phyloP scores from a whole-genome alignment of 1,140 invertebrate species.

The Phenacoccus solenopsis region DNA sequence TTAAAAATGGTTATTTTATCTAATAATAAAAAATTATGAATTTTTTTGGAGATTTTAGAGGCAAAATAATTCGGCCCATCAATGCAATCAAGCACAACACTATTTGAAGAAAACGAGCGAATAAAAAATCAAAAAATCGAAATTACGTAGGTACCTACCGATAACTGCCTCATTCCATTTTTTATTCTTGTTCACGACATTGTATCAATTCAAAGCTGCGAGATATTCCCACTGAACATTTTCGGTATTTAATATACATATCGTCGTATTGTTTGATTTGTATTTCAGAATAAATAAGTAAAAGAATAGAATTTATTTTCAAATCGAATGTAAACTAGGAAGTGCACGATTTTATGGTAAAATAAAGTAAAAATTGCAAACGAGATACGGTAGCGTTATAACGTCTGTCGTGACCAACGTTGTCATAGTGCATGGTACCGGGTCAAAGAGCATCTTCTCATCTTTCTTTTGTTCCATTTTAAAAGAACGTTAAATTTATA shows the following conservation, averaged over 20 bases:
- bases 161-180: too few species aligned
- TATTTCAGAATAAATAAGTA: neutral
- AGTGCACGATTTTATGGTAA: neutral
- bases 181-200: too few species aligned
- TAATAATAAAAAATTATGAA: too few species aligned
- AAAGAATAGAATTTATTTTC: neutral
- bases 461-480: constrained; percentile 3
- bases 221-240: neutral
- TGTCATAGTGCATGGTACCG: neutral
- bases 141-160: too few species aligned
- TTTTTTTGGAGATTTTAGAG: too few species aligned
- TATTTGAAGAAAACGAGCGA: too few species aligned
- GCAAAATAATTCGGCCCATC: too few species aligned
- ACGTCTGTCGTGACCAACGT: neutral
- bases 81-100: too few species aligned
- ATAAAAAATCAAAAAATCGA: too few species aligned
- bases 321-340: neutral
- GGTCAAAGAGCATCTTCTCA: constrained; percentile 1
- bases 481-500: neutral
- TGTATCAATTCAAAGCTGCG: too few species aligned
- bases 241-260: constrained; percentile 1
- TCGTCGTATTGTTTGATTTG: neutral
- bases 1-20: too few species aligned
- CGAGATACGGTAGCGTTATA: constrained; percentile 1
- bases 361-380: neutral